A percentile compares a stretch with the other conserved stretches of the same genome.
These are phyloP conservation scores for Chironex yamaguchii DNA, from an alignment of 30 jellyfish, hydroid and myxozoan species.

Conservation along the genomic window DNA sequence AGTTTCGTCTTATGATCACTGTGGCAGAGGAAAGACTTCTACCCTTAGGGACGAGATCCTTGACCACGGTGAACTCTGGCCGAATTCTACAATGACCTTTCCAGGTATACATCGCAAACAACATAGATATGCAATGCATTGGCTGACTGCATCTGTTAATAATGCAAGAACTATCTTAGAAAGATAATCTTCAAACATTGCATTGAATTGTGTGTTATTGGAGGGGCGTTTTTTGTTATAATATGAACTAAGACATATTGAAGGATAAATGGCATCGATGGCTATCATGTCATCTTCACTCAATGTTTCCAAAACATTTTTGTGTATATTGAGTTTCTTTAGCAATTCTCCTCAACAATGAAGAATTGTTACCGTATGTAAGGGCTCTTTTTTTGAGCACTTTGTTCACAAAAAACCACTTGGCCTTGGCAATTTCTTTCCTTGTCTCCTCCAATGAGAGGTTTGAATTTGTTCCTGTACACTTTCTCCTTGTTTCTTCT, in stretches of 20 bases:
- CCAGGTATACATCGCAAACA: constrained; percentile 67
- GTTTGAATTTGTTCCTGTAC: background rate
- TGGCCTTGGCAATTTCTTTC: constrained; percentile 15
- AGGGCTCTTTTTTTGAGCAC: constrained; percentile 51
- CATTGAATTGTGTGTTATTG: too few relatives aligned
- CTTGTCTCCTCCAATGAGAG: background rate
- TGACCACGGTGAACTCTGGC: too few relatives aligned
- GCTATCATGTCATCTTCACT: constrained; percentile 65
- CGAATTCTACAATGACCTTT: constrained; percentile 46
- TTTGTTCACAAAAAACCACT: too few relatives aligned
- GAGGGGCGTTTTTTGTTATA: too few relatives aligned
- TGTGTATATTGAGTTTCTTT: constrained; percentile 36
- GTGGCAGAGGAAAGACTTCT: too few relatives aligned
- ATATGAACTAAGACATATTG: too few relatives aligned
- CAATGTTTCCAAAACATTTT: constrained; percentile 30
- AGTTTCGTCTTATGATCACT: too few relatives aligned
- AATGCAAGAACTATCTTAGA: constrained; percentile 32
- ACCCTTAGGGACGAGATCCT: too few relatives aligned
- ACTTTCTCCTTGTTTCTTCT: constrained; percentile 18
- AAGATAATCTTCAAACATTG: constrained; percentile 6
- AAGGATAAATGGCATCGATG: too few relatives aligned
- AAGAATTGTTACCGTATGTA: constrained; percentile 23
- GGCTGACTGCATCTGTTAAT: constrained; percentile 14
- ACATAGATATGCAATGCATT: constrained; percentile 52
- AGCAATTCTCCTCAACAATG: constrained; percentile 49